Evolutionary conservation across 2,888 invertebrate species (phyloP), one percentile per base, ranked within the genome.

Genomic region (Hirtodrosophila alboralis): DNA sequence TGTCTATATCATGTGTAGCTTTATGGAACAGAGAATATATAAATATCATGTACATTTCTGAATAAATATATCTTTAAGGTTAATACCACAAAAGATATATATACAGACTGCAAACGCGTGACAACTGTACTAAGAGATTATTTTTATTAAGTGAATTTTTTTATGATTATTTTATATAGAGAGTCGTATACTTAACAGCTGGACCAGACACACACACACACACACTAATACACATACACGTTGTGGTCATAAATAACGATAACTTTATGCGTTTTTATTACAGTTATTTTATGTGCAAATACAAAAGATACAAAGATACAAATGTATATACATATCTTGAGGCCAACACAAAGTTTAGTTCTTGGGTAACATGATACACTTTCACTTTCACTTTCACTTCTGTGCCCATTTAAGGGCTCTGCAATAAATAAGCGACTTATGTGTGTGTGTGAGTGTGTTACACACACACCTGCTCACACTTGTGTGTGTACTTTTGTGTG

Each of bases 401-500:
- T 84, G 81, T 83, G 83, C 81, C 80, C 87, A 87, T 83, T 83
- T 68, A 72, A 85, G 86, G 79, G 78, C 86, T 65, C 80, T 78
- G 80, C 80, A 75, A 83, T 85, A 83, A 87, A 87, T 87, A 83
- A 83, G 87, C 86, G 86, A 83, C 83, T 85, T 87, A 83, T 63
- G 66, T 65, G 58, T 66, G 63, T 51, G 62, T 28, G 38, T 33
- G 57, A 54, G 45, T 47, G n/a, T 27, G 27, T 37, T 53, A 37
- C 28, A 23, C 30, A 26, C 31, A 41, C 66, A 57, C 57, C 47
- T 40, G 49, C 58, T 31, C 28, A 56, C 51, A 51, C 23, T 27
- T 51, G 12, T 36, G 13, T 9, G 13, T 28, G 31, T 40, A 41
- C 30, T 36, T 53, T 44, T 48, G 36, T 51, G 40, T 44, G 34